Percentiles rank a stretch among this genome's conserved stretches.
phyloP scores from a whole-genome alignment of 2,113 vertebrate species.

The Uropsilus gracilis region DNA sequence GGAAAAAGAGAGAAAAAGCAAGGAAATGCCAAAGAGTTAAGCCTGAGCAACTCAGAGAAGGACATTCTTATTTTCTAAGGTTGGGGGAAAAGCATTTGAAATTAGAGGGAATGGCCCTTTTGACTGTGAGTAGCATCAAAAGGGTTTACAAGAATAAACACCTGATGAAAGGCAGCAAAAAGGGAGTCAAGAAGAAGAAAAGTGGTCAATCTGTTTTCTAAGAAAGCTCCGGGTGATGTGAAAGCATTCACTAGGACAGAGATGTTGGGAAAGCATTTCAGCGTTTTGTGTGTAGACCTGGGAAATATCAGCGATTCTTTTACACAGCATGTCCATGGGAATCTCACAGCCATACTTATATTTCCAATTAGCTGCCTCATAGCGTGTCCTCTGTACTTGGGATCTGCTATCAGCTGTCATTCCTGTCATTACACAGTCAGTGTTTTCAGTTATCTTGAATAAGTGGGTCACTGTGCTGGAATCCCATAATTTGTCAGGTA shows the following conservation, averaged over 20 bases:
- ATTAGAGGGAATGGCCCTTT: neutral
- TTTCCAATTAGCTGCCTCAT: slow-evolving; percentile 98
- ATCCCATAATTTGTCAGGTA: slow-evolving; percentile 96
- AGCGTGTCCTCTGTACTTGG: slow-evolving; percentile 97
- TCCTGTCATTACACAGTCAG: slow-evolving; percentile 97
- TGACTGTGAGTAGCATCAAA: neutral
- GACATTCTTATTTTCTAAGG: neutral
- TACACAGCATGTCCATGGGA: slow-evolving; percentile 98
- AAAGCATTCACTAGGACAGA: neutral
- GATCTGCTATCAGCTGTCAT: slow-evolving; percentile 98
- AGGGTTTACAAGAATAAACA: neutral
- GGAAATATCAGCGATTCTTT: slow-evolving; percentile 97
- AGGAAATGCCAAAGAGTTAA: neutral
- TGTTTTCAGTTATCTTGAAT: slow-evolving; percentile 96
- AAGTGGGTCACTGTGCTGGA: slow-evolving; percentile 93
- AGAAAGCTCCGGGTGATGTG: neutral
- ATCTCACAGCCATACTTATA: slow-evolving; percentile 99
- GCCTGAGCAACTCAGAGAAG: neutral
- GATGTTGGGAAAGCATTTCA: slow-evolving; percentile 77
- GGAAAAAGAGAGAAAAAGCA: neutral
- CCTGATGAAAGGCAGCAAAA: neutral
- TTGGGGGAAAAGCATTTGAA: neutral
- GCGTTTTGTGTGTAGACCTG: slow-evolving; percentile 99
- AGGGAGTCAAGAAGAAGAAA: neutral
- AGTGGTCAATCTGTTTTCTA: neutral